Evolutionary conservation across 2,797 vertebrate genomes (phyloP).

Genomic region (Onychomys arenicola): DNA sequence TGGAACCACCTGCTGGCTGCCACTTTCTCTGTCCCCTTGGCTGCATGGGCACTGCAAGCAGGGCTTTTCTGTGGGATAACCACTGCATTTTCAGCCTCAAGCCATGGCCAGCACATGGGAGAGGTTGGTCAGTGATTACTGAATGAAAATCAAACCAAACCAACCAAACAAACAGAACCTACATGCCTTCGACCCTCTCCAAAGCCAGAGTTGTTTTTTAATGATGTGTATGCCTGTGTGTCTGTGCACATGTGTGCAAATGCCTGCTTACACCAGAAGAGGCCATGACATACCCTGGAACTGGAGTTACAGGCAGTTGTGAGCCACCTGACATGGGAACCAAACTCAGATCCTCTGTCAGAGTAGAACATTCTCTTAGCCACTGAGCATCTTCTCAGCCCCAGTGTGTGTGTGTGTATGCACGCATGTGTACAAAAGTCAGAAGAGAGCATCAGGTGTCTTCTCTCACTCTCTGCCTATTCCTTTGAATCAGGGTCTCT

Average conservation of each 20-base stretch:
- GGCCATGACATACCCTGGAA: not conserved
- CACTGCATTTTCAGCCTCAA: not conserved
- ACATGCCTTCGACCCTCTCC: not conserved
- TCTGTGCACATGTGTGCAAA: not conserved
- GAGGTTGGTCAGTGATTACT: rapidly evolving
- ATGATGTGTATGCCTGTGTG: not conserved
- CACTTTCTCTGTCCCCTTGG: rapidly evolving
- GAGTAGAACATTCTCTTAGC: not conserved
- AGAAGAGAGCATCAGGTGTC: not conserved
- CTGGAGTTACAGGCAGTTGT: not conserved
- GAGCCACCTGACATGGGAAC: not conserved
- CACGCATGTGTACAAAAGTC: too few species aligned
- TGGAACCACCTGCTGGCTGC: not conserved
- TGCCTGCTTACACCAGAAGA: not conserved
- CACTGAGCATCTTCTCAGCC: not conserved
- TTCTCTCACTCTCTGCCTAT: not conserved
- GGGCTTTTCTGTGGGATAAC: not conserved
- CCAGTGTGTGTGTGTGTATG: not conserved
- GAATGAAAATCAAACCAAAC: not conserved
- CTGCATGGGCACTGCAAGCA: rapidly evolving
- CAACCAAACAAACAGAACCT: not conserved
- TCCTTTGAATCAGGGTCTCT: not conserved
- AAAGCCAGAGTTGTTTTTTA: not conserved
- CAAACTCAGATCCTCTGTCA: not conserved
- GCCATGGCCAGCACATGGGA: rapidly evolving